Conservation (phyloP, 2,797 vertebrate genomes). For the Ispidina picta region DNA sequence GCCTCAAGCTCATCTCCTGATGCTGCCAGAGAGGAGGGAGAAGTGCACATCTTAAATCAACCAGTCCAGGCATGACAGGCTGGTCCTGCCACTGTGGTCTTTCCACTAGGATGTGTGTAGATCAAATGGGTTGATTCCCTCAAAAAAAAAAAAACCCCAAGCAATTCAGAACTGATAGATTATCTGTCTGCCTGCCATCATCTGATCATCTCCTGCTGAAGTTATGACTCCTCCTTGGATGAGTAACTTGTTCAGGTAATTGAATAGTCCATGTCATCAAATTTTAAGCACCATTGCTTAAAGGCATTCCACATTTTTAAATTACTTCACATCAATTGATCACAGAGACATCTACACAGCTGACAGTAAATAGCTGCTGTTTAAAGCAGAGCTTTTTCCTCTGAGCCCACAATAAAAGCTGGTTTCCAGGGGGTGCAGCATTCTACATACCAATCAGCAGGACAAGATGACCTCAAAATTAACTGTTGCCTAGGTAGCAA, state of each 20-base stretch:
- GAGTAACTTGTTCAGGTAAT: not conserved
- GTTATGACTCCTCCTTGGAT: not conserved
- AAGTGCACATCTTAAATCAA: not conserved
- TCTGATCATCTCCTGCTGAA: not conserved
- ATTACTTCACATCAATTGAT: not conserved
- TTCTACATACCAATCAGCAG: not conserved
- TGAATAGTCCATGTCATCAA: not conserved
- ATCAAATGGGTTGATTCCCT: not conserved
- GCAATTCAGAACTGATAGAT: not conserved
- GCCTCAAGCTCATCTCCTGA: not conserved
- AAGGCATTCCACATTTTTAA: not conserved
- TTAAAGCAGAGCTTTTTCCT: not conserved
- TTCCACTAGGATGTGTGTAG: not conserved
- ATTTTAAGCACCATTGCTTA: not conserved
- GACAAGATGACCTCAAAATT: conserved; percentile 13
- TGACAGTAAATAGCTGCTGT: not conserved
- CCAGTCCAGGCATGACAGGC: not conserved
- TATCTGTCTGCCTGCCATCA: not conserved
- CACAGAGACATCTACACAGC: not conserved
- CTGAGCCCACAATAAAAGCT: not conserved
- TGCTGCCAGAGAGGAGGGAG: not conserved
- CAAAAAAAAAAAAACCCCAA: not conserved
- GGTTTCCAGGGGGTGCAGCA: not conserved
- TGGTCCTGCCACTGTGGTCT: not conserved
- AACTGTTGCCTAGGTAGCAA: not conserved